These are phyloP conservation scores for Polyommatus iphigenia DNA, from an alignment of 2,888 invertebrate species.

Conservation along the genomic window DNA sequence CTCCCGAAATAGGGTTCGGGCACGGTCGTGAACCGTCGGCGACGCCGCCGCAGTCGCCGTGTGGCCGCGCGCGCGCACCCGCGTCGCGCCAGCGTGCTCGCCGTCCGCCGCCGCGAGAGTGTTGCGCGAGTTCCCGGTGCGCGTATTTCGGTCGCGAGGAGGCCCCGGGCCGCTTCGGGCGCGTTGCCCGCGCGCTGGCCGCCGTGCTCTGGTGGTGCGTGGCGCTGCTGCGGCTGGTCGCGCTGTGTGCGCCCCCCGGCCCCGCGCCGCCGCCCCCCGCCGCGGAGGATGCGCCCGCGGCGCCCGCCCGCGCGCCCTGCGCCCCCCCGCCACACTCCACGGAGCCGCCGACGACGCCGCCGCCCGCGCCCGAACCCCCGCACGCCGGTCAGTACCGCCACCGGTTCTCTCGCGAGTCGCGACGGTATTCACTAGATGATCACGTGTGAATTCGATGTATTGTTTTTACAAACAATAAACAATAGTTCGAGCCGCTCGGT, in stretches of 20 bases:
- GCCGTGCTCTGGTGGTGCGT: conserved; percentile 79
- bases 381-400: conserved; percentile 64
- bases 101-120: conserved; percentile 58
- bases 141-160: conserved; percentile 76
- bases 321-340: conserved; percentile 71
- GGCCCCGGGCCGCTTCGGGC: conserved; percentile 75
- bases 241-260: conserved; percentile 75
- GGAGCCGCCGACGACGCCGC: conserved; percentile 55
- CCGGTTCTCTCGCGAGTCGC: background rate
- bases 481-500: background rate
- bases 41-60: conserved; percentile 76
- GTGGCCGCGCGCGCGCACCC: conserved; percentile 78
- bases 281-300: conserved; percentile 71
- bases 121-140: conserved; percentile 66
- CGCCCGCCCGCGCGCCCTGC: conserved; percentile 63
- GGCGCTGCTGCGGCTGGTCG: conserved; percentile 79
- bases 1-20: conserved; percentile 80
- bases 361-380: conserved; percentile 57
- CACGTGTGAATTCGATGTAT: background rate
- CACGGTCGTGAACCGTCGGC: conserved; percentile 74
- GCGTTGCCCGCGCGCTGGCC: conserved; percentile 78
- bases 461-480: conserved; percentile 18
- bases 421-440: background rate
- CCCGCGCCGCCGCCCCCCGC: conserved; percentile 66
- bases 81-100: conserved; percentile 65